Conservation (phyloP, 1,140 invertebrate species). For the Bradysia coprophila region DNA sequence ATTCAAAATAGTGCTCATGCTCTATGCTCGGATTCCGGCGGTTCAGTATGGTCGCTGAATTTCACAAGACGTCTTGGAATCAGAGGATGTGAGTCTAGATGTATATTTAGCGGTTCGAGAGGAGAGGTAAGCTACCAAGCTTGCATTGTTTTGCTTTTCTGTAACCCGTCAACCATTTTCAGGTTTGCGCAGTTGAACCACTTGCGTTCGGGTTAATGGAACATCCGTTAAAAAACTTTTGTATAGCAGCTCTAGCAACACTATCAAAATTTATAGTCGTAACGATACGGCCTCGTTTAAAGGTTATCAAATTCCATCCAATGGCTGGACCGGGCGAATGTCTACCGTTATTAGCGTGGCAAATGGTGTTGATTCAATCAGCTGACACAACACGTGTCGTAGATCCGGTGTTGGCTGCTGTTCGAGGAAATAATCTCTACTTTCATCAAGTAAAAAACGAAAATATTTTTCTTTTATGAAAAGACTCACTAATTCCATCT, state of each 20-base stretch:
- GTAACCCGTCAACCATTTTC: too few species aligned
- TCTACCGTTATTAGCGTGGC: slow-evolving; percentile 80
- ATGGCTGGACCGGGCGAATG: slow-evolving; percentile 38
- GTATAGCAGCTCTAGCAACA: slow-evolving; percentile 81
- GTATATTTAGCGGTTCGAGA: slow-evolving; percentile 80
- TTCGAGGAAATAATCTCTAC: slow-evolving; percentile 54
- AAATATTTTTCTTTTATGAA: background rate
- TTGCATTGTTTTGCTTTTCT: slow-evolving; percentile 58
- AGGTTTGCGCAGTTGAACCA: slow-evolving; percentile 60
- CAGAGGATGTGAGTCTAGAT: slow-evolving; percentile 69
- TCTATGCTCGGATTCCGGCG: slow-evolving; percentile 83
- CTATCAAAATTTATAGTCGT: slow-evolving; percentile 83
- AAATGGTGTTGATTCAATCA: slow-evolving; percentile 71
- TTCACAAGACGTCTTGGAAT: slow-evolving; percentile 82
- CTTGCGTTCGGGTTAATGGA: slow-evolving; percentile 49
- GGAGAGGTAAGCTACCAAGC: slow-evolving; percentile 53
- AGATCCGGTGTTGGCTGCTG: slow-evolving; percentile 74
- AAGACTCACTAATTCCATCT: background rate
- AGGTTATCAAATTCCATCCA: slow-evolving; percentile 25
- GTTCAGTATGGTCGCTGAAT: slow-evolving; percentile 90
- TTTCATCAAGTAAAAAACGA: slow-evolving; percentile 55
- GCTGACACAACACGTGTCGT: slow-evolving; percentile 52
- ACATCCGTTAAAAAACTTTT: slow-evolving; percentile 52
- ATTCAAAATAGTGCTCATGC: slow-evolving; percentile 38
- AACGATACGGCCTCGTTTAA: slow-evolving; percentile 55